Conservation (phyloP, 2,797 vertebrate genomes). For the Thamnophis elegans region DNA sequence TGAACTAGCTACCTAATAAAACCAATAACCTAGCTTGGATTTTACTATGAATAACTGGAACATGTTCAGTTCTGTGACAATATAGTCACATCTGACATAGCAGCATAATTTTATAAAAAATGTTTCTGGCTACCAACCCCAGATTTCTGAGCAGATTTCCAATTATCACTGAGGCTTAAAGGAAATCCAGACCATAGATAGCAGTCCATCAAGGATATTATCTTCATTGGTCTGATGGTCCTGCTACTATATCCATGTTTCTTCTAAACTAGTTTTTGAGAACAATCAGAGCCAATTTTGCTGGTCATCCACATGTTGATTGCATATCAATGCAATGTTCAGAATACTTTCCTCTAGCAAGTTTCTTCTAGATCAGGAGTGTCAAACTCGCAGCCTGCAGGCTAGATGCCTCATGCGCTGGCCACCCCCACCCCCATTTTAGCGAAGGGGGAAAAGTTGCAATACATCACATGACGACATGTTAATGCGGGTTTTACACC, state of each 20-base stretch:
- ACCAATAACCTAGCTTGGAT: not conserved
- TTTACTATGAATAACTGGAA: not conserved
- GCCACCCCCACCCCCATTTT: no score
- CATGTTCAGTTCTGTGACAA: not conserved
- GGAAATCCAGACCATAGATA: not conserved
- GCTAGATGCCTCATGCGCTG: no score
- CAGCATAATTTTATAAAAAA: not conserved
- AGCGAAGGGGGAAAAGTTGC: no score
- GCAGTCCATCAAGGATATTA: not conserved
- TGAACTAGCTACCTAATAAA: not conserved
- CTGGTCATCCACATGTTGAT: not conserved
- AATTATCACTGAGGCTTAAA: not conserved
- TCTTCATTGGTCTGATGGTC: not conserved
- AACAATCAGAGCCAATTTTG: not conserved
- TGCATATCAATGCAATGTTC: not conserved
- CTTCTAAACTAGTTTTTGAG: not conserved
- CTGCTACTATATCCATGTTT: not conserved
- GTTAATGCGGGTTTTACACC: not conserved
- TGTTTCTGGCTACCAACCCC: not conserved
- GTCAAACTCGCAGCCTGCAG: not conserved
- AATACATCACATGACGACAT: no score
- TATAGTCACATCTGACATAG: not conserved
- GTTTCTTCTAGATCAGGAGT: not conserved
- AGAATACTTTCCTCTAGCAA: not conserved
- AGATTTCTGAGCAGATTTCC: not conserved